Percentiles rank a stretch among this genome's conserved stretches.
Evolutionary conservation across 2,888 invertebrate genomes (phyloP).

Genomic region (Eristalis tenax): DNA sequence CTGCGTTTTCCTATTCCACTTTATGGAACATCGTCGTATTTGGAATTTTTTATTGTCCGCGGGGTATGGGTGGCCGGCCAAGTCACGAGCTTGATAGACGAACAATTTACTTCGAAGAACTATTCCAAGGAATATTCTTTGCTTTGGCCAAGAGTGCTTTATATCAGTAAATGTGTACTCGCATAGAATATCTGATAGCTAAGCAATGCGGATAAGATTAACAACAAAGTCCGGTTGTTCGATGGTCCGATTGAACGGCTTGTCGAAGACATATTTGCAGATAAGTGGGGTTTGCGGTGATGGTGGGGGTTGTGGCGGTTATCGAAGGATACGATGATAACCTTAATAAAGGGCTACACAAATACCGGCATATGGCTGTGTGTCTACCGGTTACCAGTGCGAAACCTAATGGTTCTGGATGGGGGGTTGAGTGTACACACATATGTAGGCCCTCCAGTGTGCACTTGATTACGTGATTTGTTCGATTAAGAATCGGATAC

Average conservation of each 20-base stretch:
- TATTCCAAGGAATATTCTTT: neutral
- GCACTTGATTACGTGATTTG: conserved; percentile 21
- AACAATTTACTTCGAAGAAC: conserved; percentile 7
- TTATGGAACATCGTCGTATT: neutral
- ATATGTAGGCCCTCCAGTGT: neutral
- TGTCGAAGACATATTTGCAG: conserved; percentile 46
- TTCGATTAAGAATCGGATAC: conserved; percentile 31
- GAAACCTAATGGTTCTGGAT: neutral
- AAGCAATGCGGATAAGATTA: conserved; percentile 68
- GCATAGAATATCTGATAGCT: conserved; percentile 43
- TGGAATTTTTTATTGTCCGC: conserved; percentile 6
- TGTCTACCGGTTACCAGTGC: neutral
- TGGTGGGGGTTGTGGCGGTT: neutral
- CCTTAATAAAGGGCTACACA: conserved; percentile 21
- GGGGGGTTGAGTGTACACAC: conserved; percentile 7
- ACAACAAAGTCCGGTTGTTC: conserved; percentile 29
- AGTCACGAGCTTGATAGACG: neutral
- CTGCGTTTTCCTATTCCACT: neutral
- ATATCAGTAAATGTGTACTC: conserved; percentile 33
- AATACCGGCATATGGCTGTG: conserved; percentile 20
- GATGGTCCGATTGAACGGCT: neutral
- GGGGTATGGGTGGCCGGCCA: neutral
- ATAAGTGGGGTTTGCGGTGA: neutral
- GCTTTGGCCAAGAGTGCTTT: conserved; percentile 22
- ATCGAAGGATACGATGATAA: conserved; percentile 22